Base-by-base conservation (phyloP, 2,888 invertebrate genomes). In the Myopa testacea region DNA sequence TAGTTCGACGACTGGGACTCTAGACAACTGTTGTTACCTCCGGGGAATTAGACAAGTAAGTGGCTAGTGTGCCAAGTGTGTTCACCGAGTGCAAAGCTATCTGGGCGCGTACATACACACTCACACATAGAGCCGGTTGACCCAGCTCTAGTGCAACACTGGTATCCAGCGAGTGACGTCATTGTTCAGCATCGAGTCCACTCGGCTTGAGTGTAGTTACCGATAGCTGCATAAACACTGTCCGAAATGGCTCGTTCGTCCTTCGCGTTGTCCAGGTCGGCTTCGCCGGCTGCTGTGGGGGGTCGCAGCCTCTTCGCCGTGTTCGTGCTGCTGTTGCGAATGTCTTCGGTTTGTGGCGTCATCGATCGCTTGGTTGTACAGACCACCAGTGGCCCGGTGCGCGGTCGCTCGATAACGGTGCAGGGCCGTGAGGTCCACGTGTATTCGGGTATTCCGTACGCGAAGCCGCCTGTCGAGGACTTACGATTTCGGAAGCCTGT, bases 371-470 rank as follows among this genome's bases (percentile, higher is more conserved):
- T 96, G 80, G 93, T 96, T 76, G 95, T 96, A 69, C 94, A 95
- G 88, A 96, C 96, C 38, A 94, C 93, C 82, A 94, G 93, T 84
- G 96, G 96, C 1, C 91, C 94, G 79, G 93, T 96, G 77, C 93
- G 95, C 81, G 96, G 96, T 37, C 93, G 93, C 84, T 93, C 95
- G 26, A 94, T 94, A 86, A 93, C 94, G 80, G 94, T 96, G 83
- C 91, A 96, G 89, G 94, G 96, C 74, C 93, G 95, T 76, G 94
- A 97, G 88, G 95, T 97, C 50, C 96, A 96, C 88, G 94, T 95
- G 75, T 97, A 95, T 86, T 94, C 94, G 74, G 97, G 97, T 4
- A 95, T 97, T 81, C 97, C 97, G 19, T 97, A 96, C 87, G 97
- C 97, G 8, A 95, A 96, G 88, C 95, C 97, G 3, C 97, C 97